Evolutionary conservation across 2,797 vertebrate species (phyloP), one percentile per base, ranked within the genome.

Genomic region (Tapera naevia): DNA sequence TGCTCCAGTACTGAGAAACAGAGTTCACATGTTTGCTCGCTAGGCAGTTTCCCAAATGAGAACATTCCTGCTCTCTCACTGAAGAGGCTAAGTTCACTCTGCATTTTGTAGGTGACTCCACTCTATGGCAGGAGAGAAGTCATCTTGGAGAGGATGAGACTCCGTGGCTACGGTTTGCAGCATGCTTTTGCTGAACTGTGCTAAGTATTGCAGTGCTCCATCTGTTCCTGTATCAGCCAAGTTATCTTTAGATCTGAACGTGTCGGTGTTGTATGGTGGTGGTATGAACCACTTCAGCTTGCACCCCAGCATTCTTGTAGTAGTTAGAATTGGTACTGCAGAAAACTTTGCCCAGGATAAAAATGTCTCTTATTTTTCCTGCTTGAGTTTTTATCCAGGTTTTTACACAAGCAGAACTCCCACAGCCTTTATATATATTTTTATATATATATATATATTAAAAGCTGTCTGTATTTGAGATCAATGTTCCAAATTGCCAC

Each of bases 181-280:
- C 12, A 4, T 71, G 82, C 85, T 70, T 89, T 94, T 75, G 81
- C 88, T 61, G 80, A 95, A 17, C 70, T 53, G 80, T 80, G 89
- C 94, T 81, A 10, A 91, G 91, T 76, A 75, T 95, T 93, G 80
- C 91, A 64, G 80, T 70, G 48, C 66, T 94, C 95, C 94, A 95
- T 96, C 96, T 96, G 96, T 91, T 96, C 80, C 78, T 76, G 17
- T 30, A 88, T 19, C 83, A 91, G 86, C 83, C 32, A 67, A 94
- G 95, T 93, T 94, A 97, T 96, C 95, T 97, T 96, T 96, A 95
- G 95, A 91, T 85, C 73, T 30, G 88, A 96, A 80, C 91, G 82
- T 90, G 53, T 58, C 92, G 76, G 37, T 64, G 80, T 86, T 96
- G 79, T 71, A 43, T 62, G 94, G 91, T 86, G 88, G 48, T 93